Base-by-base conservation (phyloP, 2,113 vertebrate species). In the Nesoenas mayeri region DNA sequence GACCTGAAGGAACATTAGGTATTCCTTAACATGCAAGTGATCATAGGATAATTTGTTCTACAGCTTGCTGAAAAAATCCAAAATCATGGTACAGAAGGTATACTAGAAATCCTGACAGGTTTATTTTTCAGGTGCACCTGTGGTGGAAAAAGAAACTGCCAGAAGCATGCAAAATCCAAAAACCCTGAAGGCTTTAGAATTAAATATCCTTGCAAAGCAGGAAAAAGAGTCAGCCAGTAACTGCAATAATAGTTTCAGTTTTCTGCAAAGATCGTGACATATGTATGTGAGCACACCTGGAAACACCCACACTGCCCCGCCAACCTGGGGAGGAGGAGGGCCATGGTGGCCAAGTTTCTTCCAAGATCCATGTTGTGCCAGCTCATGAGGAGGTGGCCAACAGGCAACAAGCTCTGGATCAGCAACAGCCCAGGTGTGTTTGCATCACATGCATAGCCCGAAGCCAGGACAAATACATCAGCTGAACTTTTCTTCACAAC, bases 371-470 rank as follows among this genome's bases (percentile, higher is more conserved):
- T 54, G 20, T 31, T 94, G 34, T 53, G 66, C 57, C 85, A 89
- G 40, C 53, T 72, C 56, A 29, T 0, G 0, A 73, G 69, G 69
- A 90, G 31, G 74, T 14, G 17, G 36, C 69, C 65, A 89, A 77
- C 42, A 78, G 74, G 73, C 61, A 78, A 60, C 21, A 74, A 72
- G 64, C 12, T 58, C 85, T 80, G 85, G 56, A 88, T 73, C 57
- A 79, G 65, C 65, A 28, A 40, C 36, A 88, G 36, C 65, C 65
- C 88, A 96, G 92, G 90, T 95, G 82, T 53, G 31, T 80, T 83
- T 91, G 42, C 32, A 57, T 50, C 66, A 78, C 3, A 1, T 50
- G 48, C 47, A 14, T 6, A 88, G 48, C 75, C 72, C 71, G 58
- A 19, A 92, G 77, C 67, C 79, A 93, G 88, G 85, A 75, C 42